Evolutionary conservation across 2,797 vertebrate species (phyloP), one percentile per base, ranked within the genome.

Genomic region (Cephalopachus bancanus): DNA sequence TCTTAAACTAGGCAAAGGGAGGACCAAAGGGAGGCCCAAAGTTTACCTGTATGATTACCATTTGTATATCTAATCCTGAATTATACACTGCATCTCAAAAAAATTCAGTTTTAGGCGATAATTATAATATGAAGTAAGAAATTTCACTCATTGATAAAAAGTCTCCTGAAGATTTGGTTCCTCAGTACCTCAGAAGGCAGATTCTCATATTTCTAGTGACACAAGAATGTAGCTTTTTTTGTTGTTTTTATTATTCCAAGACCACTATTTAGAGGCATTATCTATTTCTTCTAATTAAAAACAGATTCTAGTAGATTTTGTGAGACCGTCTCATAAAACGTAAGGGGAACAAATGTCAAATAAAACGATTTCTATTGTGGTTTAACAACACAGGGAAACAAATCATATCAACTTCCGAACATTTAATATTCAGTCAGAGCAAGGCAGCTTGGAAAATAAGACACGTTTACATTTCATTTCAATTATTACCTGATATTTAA

Each of bases 221-320:
- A 93, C 0, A 80, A 0, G 0, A 86, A n/a, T 37, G 16, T 89
- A 30, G 8, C 69, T 80, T 37, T 93, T 81, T 33, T 28, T 75
- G 57, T 93, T 65, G 9, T 88, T 76, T 85, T 67, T 28, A 7
- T 51, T 2, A 10, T 14, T 85, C 26, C 94, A 88, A 80, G 49
- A 91, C 30, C 55, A 91, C n/a, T 51, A 96, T 85, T 20, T 75
- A 14, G 69, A 90, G 67, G 2, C 7, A 85, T 94, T 97, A 44
- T 8, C 71, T 19, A 1, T 74, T 75, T 83, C 65, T 94, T 65
- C 64, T 75, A 71, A 53, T 17, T 59, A 71, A 44, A 67, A 88
- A 64, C 0, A 4, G 10, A 59, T 91, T 67, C 49, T 51, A 92
- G 10, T 37, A 96, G 44, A 5, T 16, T 2, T 17, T 44, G 44